Percentiles rank a stretch among this genome's conserved stretches.
Evolutionary conservation across 2,888 invertebrate genomes (phyloP).

Genomic region (Herminia tarsipennalis): DNA sequence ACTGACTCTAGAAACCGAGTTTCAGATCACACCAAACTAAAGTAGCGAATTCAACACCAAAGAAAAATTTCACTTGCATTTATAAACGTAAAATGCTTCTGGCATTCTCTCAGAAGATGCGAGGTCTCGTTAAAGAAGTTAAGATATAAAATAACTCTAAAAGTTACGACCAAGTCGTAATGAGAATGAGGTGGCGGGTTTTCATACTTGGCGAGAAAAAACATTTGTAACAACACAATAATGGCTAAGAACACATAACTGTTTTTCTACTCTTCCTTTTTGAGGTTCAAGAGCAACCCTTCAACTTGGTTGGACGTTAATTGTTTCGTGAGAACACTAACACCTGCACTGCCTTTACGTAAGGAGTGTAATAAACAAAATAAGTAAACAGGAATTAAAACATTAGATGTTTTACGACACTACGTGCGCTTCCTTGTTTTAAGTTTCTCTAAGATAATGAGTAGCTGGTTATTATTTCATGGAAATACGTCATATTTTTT

Average conservation of each 20-base stretch:
- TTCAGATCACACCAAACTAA: no score
- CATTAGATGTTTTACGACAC: conserved; percentile 51
- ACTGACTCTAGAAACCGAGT: no score
- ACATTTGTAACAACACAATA: conserved; percentile 54
- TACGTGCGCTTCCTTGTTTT: conserved; percentile 39
- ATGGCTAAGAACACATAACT: conserved; percentile 59
- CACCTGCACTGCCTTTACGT: conserved; percentile 67
- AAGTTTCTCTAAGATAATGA: conserved; percentile 28
- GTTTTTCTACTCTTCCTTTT: conserved; percentile 66
- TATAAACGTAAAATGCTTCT: no score
- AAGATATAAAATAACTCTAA: conserved; percentile 23
- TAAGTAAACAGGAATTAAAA: conserved; percentile 64
- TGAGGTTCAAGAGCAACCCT: conserved; percentile 75
- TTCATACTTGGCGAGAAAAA: conserved; percentile 43
- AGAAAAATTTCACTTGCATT: no score
- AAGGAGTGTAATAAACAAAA: conserved; percentile 67
- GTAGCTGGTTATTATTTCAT: conserved; percentile 17
- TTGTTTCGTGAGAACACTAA: conserved; percentile 76
- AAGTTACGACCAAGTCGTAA: conserved; percentile 38
- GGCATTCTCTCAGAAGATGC: not conserved
- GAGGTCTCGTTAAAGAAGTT: conserved; percentile 20
- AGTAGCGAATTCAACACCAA: no score
- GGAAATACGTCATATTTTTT: conserved; percentile 5
- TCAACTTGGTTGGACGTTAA: conserved; percentile 72
- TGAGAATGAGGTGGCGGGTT: conserved; percentile 38